These are phyloP conservation scores for Buceros bicornis DNA, from an alignment of 2,797 vertebrate genomes.

Conservation along the genomic window DNA sequence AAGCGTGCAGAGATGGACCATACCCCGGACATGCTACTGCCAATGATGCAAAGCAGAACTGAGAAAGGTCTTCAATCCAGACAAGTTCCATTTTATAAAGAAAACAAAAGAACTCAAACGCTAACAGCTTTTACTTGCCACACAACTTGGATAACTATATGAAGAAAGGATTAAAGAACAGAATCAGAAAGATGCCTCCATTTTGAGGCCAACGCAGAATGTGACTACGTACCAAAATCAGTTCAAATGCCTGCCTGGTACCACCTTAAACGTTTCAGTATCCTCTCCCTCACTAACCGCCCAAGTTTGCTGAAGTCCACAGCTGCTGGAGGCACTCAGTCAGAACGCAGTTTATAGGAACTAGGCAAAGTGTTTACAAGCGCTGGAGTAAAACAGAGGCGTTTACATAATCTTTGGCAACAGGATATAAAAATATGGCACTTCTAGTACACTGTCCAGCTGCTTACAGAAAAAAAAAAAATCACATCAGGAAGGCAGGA, in stretches of 20 bases:
- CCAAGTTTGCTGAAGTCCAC: background rate
- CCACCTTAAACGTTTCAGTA: background rate
- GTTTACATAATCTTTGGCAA: constrained; percentile 51
- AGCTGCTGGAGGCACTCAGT: background rate
- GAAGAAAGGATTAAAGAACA: background rate
- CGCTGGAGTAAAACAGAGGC: constrained; percentile 22
- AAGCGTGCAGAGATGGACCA: background rate
- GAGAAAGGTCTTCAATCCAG: background rate
- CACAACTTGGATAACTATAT: background rate
- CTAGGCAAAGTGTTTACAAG: constrained; percentile 51
- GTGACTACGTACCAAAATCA: background rate
- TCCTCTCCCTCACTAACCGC: background rate
- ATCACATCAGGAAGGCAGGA: background rate
- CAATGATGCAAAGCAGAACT: background rate
- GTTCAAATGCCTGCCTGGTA: background rate
- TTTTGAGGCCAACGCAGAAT: background rate
- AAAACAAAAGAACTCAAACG: background rate
- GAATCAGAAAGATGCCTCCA: background rate
- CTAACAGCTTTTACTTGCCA: background rate
- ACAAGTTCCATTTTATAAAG: background rate
- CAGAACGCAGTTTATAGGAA: constrained; percentile 27
- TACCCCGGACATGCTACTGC: background rate
- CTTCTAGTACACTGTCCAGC: constrained; percentile 16
- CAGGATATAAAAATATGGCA: background rate
- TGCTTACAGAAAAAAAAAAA: background rate